These are phyloP conservation scores for Litoditis marina DNA, from an alignment of 2,888 invertebrate species.

Conservation along the genomic window DNA sequence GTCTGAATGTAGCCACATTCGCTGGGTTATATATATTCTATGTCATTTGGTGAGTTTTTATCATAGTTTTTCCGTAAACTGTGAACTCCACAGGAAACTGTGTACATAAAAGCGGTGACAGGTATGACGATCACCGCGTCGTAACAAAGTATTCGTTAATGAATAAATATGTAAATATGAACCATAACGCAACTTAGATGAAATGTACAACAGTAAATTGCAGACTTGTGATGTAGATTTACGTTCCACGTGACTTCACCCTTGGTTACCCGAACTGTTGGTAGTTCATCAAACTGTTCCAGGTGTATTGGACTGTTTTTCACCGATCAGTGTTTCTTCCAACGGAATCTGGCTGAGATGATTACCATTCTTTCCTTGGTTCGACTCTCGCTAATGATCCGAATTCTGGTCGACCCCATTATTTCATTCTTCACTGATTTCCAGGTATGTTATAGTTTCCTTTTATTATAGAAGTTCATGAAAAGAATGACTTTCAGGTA, in stretches of 20 bases:
- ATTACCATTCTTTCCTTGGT: slow-evolving; percentile 43
- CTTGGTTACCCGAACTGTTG: no score
- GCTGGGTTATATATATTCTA: slow-evolving; percentile 54
- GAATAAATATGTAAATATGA: background rate
- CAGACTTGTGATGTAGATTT: no score
- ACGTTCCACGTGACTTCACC: no score
- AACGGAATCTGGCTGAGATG: slow-evolving; percentile 47
- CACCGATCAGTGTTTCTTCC: slow-evolving; percentile 50
- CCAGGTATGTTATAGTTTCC: slow-evolving; percentile 43
- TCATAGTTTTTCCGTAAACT: background rate
- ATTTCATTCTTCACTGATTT: slow-evolving; percentile 55
- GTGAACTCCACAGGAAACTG: no score
- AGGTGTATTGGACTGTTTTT: slow-evolving; percentile 48
- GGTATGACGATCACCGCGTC: no score
- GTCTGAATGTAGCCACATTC: slow-evolving; percentile 56
- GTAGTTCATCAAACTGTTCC: no score
- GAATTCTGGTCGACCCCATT: slow-evolving; percentile 55
- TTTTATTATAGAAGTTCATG: background rate
- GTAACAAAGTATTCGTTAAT: no score
- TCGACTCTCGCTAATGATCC: slow-evolving; percentile 37
- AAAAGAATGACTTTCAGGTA: background rate
- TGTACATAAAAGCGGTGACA: no score
- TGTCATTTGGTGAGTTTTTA: slow-evolving; percentile 45
- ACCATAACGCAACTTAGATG: no score
- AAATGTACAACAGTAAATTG: no score